A percentile compares a stretch with the other conserved stretches of the same genome.
phyloP scores from a whole-genome alignment of 37 sponge, comb jelly and placozoan species.

The Halichondria panicea region DNA sequence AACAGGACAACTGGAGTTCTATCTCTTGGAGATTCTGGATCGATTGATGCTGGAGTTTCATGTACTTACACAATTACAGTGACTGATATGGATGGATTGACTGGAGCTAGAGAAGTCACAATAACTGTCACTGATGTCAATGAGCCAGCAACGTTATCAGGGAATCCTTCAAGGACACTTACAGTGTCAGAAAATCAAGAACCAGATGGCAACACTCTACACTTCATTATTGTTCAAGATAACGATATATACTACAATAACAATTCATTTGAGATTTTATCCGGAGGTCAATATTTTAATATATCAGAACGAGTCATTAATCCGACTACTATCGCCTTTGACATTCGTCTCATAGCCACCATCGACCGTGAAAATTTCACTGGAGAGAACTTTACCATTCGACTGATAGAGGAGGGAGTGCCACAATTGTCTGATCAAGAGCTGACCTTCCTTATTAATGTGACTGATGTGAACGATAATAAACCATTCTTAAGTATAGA shows the following conservation, averaged over 20 bases:
- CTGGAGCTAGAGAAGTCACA: background rate
- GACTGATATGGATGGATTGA: background rate
- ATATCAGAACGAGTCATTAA: background rate
- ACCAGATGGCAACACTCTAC: background rate
- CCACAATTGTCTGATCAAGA: background rate
- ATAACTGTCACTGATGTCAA: background rate
- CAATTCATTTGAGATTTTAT: background rate
- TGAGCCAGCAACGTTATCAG: conserved; percentile 1
- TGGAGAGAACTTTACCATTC: background rate
- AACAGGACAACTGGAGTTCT: conserved; percentile 13
- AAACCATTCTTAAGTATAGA: background rate
- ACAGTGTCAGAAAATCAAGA: background rate
- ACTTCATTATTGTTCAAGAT: background rate
- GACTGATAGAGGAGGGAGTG: background rate
- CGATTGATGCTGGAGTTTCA: background rate
- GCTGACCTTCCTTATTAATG: background rate
- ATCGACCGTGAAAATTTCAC: background rate
- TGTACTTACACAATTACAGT: background rate
- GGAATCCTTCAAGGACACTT: background rate
- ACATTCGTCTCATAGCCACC: background rate
- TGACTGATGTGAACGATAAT: background rate
- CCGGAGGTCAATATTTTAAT: background rate
- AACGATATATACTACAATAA: background rate
- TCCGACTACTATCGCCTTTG: background rate
- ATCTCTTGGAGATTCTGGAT: background rate